These are phyloP conservation scores for Semotilus atromaculatus DNA, from an alignment of 2,797 vertebrate genomes.

Conservation along the genomic window DNA sequence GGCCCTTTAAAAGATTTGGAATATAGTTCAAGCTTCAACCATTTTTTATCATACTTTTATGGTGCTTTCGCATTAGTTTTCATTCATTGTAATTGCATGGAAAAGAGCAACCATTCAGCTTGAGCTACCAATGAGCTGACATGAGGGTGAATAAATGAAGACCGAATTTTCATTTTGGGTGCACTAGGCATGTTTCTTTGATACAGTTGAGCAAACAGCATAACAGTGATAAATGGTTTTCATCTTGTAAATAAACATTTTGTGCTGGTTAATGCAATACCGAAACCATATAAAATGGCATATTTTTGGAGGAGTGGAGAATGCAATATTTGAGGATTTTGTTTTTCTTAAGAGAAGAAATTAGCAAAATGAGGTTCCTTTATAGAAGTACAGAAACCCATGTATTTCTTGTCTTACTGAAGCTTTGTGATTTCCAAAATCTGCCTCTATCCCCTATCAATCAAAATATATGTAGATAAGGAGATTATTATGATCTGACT, in stretches of 20 bases:
- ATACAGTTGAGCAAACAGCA: constrained; percentile 40
- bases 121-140: background rate
- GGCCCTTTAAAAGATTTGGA: too few relatives aligned
- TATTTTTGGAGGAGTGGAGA: background rate
- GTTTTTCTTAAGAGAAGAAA: background rate
- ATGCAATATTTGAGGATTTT: background rate
- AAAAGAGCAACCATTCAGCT: background rate
- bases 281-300: background rate
- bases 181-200: background rate
- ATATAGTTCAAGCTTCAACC: background rate
- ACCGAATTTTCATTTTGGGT: constrained; percentile 2
- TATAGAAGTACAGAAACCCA: background rate
- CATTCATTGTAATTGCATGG: background rate
- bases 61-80: background rate
- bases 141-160: background rate
- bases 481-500: constrained; percentile 24
- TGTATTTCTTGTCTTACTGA: constrained; percentile 15
- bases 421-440: constrained; percentile 17
- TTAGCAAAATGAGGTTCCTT: background rate
- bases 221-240: constrained; percentile 11
- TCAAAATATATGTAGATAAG: constrained; percentile 5
- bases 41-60: background rate
- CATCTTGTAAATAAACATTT: constrained; percentile 7
- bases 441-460: background rate
- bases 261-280: constrained; percentile 1